Base-by-base conservation (phyloP, 2,797 vertebrate genomes). In the Sylvilagus floridanus region DNA sequence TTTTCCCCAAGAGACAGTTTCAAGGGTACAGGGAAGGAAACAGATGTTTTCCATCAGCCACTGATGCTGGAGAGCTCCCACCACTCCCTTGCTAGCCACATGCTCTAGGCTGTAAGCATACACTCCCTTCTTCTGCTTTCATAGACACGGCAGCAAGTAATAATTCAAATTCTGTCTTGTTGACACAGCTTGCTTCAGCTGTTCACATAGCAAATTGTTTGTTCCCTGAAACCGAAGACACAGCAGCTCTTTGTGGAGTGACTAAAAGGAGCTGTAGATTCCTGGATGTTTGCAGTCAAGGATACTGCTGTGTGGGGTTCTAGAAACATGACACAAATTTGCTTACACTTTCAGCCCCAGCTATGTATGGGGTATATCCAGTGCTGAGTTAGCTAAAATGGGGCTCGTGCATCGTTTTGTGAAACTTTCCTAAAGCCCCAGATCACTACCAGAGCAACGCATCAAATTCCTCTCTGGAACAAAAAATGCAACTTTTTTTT, bases 101-200 rank as follows among this genome's bases (percentile, higher is more conserved):
- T 93, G 95, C 92, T 98, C 94, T 95, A 96, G 97, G 93, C 94
- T 71, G 37, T 97, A 98, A 98, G 97, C 97, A 96, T 96, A 96
- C 90, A 97, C 98, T 98, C 98, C 97, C 96, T 96, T 97, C 95
- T 97, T 97, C 96, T 96, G 95, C 97, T 97, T 98, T 98, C 97
- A 95, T 13, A 97, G 97, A 96, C 94, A 94, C 78, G 96, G 97
- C 96, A 97, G 95, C 97, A 86, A 97, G 97, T 86, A 97, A 98
- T 98, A 98, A 98, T 97, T 98, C 97, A 98, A 97, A 98, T 90
- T 96, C 97, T 95, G 95, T 94, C 96, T 96, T 98, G 98, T 98
- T 98, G 98, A 98, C 98, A 98, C 97, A 98, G 98, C 98, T 98
- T 98, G 97, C 81, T 97, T 98, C 97, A 98, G 97, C 98, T 98